Percentiles rank a stretch among this genome's conserved stretches.
Conservation (phyloP, 2,113 vertebrate species). For the Struthidea cinerea region DNA sequence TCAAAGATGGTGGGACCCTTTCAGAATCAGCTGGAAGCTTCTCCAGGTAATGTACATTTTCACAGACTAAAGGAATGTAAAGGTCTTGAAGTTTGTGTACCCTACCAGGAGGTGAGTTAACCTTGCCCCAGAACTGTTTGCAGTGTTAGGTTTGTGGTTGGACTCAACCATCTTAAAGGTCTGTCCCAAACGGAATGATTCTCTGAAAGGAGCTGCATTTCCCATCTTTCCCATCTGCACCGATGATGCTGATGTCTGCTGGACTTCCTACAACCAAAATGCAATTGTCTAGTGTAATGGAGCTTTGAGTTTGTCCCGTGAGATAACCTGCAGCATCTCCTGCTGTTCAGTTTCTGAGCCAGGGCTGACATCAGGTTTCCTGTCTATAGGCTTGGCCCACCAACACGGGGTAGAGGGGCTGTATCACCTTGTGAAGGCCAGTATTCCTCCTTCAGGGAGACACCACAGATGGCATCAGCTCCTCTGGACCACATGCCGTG, state of each 20-base stretch:
- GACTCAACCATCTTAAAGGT: background rate
- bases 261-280: background rate
- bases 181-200: background rate
- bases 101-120: background rate
- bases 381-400: background rate
- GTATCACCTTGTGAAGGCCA: background rate
- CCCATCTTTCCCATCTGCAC: background rate
- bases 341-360: background rate
- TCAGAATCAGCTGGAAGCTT: background rate
- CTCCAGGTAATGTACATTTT: background rate
- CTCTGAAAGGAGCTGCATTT: background rate
- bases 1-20: background rate
- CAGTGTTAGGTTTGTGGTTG: background rate
- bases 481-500: fast-evolving
- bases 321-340: background rate
- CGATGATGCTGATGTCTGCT: background rate
- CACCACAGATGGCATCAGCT: background rate
- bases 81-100: background rate
- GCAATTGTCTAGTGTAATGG: background rate
- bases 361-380: background rate
- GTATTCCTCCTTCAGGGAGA: background rate
- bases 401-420: background rate
- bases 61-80: background rate
- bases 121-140: background rate
- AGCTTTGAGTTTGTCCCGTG: background rate